Evolutionary conservation across 53 echinoderm and acorn worm species (phyloP).

Genomic region (Astropecten irregularis): DNA sequence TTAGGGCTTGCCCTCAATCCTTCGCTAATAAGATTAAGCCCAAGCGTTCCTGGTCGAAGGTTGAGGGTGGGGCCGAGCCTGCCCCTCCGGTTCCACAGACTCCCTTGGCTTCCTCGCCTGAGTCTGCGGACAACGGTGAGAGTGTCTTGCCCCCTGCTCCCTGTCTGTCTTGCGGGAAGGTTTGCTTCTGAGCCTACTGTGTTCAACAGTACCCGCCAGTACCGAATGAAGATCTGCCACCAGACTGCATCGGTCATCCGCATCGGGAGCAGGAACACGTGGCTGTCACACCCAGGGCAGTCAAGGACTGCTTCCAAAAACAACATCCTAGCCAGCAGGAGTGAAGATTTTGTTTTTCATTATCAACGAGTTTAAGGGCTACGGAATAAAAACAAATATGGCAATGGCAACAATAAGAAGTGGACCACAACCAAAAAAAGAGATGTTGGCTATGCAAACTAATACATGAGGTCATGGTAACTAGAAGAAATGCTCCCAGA

Average conservation of each 20-base stretch:
- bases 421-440: too few species aligned
- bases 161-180: too few species aligned
- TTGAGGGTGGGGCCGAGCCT: neutral
- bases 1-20: neutral
- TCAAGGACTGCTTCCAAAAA: too few species aligned
- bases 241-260: slow-evolving; percentile 25
- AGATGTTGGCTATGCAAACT: too few species aligned
- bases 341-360: too few species aligned
- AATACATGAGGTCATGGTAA: too few species aligned
- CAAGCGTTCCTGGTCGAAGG: neutral
- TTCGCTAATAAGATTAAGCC: neutral
- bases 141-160: neutral
- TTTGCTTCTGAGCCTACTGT: slow-evolving; percentile 45
- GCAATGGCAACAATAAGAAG: too few species aligned
- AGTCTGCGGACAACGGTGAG: neutral
- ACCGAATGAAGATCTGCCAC: neutral
- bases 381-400: too few species aligned
- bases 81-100: neutral
- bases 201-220: slow-evolving; percentile 50
- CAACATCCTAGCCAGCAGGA: too few species aligned
- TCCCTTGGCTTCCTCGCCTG: neutral
- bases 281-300: slow-evolving; percentile 32
- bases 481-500: too few species aligned
- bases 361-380: too few species aligned
- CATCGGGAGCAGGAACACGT: slow-evolving; percentile 11